Evolutionary conservation across 2,113 vertebrate genomes (phyloP), one percentile per base, ranked within the genome.

Genomic region (Dipodomys merriami): DNA sequence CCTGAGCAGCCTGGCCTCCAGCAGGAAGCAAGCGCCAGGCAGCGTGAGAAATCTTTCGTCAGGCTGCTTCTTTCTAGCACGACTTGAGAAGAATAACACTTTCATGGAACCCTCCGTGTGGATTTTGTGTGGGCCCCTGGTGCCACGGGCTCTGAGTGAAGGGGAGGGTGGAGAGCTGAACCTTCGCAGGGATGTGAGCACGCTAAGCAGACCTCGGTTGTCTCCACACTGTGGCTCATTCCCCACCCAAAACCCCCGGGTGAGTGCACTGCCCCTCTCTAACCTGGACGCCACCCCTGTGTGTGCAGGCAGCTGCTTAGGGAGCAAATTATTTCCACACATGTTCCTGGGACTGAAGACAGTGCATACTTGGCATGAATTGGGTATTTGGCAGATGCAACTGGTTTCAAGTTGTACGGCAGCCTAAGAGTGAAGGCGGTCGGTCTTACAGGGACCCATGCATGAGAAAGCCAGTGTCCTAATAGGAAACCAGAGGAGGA

Each of bases 221-320:
- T 53, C 67, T 44, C 57, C 46, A 46, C 19, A 13, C 0, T 11
- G 15, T 15, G 33, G n/a, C 46, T n/a, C 5, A 19, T 73, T 44
- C 35, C 53, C 53, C 19, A 5, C 22, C 33, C 5, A 10, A n/a
- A 84, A 25, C 23, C 49, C 9, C 19, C 0, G 0, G 1, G 22
- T 27, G 33, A 8, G 2, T 4, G 0, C 0, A 0, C 1, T 5
- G 0, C 8, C 7, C 49, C 79, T 20, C 67, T 18, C 7, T 13
- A 2, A 5, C 65, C 29, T 10, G 1, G 23, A 20, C 0, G 11
- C 2, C 4, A 16, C 4, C 60, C 6, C 3, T 0, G 60, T 2
- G 1, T 11, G 5, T 6, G 12, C 29, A 15, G 53, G 11, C 27
- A 46, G 1, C 22, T 39, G 76, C 25, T 30, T 10, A 0, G 16